Base-by-base conservation (phyloP, 2,888 invertebrate genomes). In the Parelbella ahira region DNA sequence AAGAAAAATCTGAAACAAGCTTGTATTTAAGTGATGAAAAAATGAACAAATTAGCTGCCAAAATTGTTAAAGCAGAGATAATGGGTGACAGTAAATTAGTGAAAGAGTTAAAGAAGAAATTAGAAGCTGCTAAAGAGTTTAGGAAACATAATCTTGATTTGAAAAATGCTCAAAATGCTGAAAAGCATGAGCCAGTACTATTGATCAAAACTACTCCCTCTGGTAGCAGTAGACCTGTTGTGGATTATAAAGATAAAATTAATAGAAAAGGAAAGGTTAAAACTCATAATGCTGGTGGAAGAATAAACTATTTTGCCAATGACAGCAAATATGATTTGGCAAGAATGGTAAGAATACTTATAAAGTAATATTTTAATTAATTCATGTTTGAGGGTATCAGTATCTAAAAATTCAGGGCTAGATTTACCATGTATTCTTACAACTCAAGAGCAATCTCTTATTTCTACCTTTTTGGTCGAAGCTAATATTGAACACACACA, bases 61-160 rank as follows among this genome's bases (percentile, higher is more conserved):
- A 94, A 81, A 91, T 97, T 49, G 87, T 99, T 0, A 97, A 97
- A 86, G 98, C 98, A 6, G 97, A 99, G 90, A 91, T 99, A 56
- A 91, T 97, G 89, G 98, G 97, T 8, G 92, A 98, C 68, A 79
- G 71, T 64, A 89, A 90, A 48, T 68, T 93, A 37, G 93, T 93
- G 0, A 67, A 75, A 20, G 90, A 94, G 63, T 79, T 98, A 28
- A 95, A 94, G 74, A 63, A 74, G 1, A 92, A 96, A 69, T 74
- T 98, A 25, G 93, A 94, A 51, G 79, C 79, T 11, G 95, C 95
- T 0, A 89, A 93, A 54, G 82, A 89, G 42, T 79, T 77, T 48
- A 71, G 80, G 36, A 88, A 82, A 54, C 70, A 78, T 13, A 79
- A 88, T 54, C 81, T 82, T 37, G 51, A 74, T 60, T 4, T 8